phyloP scores from a whole-genome alignment of 35 echinoderm and acorn worm species.

The Eucidaris tribuloides region DNA sequence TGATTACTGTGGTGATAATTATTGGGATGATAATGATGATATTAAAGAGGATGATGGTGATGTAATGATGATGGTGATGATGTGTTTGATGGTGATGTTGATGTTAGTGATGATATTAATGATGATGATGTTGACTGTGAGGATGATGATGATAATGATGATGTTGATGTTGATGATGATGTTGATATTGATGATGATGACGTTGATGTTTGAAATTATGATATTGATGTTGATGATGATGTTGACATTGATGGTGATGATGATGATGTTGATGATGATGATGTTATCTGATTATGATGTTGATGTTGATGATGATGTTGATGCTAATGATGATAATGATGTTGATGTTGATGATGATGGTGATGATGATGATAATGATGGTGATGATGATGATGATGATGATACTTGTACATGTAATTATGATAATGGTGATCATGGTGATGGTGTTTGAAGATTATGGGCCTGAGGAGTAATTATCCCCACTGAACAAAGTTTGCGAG shows the following conservation, averaged over 20 bases:
- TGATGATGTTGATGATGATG: background rate
- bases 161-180: background rate
- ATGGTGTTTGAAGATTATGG: background rate
- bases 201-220: too few relatives aligned
- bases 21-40: too few relatives aligned
- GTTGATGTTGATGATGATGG: background rate
- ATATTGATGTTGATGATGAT: too few relatives aligned
- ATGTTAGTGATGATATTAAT: background rate
- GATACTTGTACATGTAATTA: background rate
- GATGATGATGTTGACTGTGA: background rate
- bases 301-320: background rate
- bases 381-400: background rate
- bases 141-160: too few relatives aligned
- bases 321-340: background rate
- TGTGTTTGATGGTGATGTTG: too few relatives aligned
- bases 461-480: background rate
- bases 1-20: too few relatives aligned
- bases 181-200: background rate
- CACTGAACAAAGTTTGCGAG: too few relatives aligned
- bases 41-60: too few relatives aligned
- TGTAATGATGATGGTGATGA: too few relatives aligned
- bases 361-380: background rate
- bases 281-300: too few relatives aligned
- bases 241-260: too few relatives aligned
- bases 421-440: background rate